A percentile compares a stretch with the other conserved stretches of the same genome.
These are phyloP conservation scores for Astyanax mexicanus DNA, from an alignment of 2,797 vertebrate genomes.

Conservation along the genomic window DNA sequence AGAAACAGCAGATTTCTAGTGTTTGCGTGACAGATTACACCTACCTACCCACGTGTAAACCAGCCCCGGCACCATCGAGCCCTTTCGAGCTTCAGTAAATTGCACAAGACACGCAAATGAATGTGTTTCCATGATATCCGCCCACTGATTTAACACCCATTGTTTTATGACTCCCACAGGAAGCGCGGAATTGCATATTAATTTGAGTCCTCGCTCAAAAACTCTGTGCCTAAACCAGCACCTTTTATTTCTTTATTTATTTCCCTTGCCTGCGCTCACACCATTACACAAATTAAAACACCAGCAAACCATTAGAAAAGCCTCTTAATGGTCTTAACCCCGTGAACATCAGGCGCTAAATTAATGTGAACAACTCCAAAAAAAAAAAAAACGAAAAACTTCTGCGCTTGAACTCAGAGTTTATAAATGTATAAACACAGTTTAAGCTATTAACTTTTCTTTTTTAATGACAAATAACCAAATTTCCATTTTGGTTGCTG, in stretches of 20 bases:
- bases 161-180: constrained; percentile 51
- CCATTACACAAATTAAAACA: constrained; percentile 37
- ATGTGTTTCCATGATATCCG: constrained; percentile 48
- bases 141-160: constrained; percentile 48
- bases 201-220: constrained; percentile 31
- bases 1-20: constrained; percentile 17
- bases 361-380: neutral
- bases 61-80: constrained; percentile 23
- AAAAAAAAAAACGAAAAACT: no score
- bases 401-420: neutral
- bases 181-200: constrained; percentile 42
- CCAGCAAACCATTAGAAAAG: constrained; percentile 25
- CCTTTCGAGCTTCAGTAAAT: constrained; percentile 44
- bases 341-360: neutral
- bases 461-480: neutral
- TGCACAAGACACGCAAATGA: constrained; percentile 48
- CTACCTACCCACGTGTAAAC: constrained; percentile 45
- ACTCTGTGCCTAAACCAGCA: constrained; percentile 15
- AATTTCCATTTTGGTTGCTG: constrained; percentile 6
- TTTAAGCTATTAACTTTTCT: neutral
- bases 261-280: neutral
- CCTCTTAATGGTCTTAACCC: constrained; percentile 13
- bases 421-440: neutral
- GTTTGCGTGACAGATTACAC: constrained; percentile 32
- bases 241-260: constrained; percentile 1